Evolutionary conservation across 1,140 invertebrate species (phyloP), one percentile per base, ranked within the genome.

Genomic region (Trialeurodes vaporariorum): DNA sequence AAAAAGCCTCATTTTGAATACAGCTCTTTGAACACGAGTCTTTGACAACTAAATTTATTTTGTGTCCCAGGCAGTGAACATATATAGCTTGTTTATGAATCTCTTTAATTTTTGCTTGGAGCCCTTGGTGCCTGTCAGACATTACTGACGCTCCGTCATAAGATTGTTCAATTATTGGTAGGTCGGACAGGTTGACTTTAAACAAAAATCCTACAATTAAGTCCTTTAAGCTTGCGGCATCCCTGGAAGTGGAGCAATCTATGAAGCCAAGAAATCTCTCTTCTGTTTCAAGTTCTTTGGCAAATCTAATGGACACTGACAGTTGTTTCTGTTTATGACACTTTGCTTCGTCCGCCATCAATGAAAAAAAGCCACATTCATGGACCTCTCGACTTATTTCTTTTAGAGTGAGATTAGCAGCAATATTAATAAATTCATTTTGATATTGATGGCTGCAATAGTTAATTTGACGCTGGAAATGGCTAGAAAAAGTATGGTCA

Each of bases 11-110:
- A n/a, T n/a, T n/a, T n/a, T n/a, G n/a, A n/a, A n/a, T n/a, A n/a
- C n/a, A n/a, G n/a, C n/a, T n/a, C n/a, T n/a, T n/a, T n/a, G n/a
- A n/a, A n/a, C n/a, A n/a, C n/a, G n/a, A 27, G 27, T 64, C 23
- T n/a, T n/a, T n/a, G n/a, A n/a, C n/a, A n/a, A 70, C 69, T 63
- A 71, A 60, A 63, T 72, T 72, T 60, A 72, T 59, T 27, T 27
- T 58, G 63, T 72, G 69, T 25, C 68, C 70, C 60, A 59, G 67
- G 61, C 66, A 71, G 34, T 71, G 70, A 21, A 70, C 61, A 66
- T 69, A 70, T 61, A 70, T 27, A 24, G 68, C 65, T 70, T 64
- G 26, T 40, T 65, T 61, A 27, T 59, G 66, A 1, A 25, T 21
- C 27, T 68, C 60, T 68, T 70, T 64, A 13, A 68, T 34, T 59